Conservation (phyloP, 1,140 invertebrate genomes). For the Drosophila repletoides region DNA sequence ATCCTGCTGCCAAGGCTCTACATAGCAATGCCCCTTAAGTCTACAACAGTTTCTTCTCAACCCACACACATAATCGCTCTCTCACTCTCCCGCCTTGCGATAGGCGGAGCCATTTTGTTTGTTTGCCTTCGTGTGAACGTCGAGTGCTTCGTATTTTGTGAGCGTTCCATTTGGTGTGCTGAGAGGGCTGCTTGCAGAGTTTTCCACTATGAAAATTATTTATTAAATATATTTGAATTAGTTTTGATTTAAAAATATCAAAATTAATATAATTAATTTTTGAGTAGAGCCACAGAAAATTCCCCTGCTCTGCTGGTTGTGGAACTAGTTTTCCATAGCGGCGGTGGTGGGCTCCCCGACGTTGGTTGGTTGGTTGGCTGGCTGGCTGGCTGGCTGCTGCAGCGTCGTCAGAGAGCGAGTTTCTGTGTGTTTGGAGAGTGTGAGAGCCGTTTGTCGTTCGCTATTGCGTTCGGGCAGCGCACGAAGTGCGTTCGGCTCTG, state of each 20-base stretch:
- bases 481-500: slow-evolving; percentile 19
- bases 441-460: slow-evolving; percentile 1
- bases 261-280: neutral
- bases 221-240: neutral
- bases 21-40: slow-evolving; percentile 19
- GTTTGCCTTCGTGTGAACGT: slow-evolving; percentile 7
- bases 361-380: slow-evolving; percentile 25
- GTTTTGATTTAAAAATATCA: neutral
- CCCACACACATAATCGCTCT: neutral
- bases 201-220: neutral
- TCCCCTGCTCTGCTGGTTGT: slow-evolving; percentile 17
- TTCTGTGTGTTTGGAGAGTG: slow-evolving; percentile 1
- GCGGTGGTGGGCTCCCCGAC: slow-evolving; percentile 9
- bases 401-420: neutral
- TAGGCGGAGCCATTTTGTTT: slow-evolving; percentile 41
- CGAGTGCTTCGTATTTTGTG: slow-evolving; percentile 8
- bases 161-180: neutral
- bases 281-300: too few species aligned
- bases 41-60: slow-evolving; percentile 6
- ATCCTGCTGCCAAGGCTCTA: slow-evolving; percentile 19
- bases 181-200: slow-evolving; percentile 12
- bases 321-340: slow-evolving; percentile 28
- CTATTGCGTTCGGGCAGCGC: neutral
- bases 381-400: neutral
- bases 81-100: slow-evolving; percentile 32